These are phyloP conservation scores for Periophthalmus magnuspinnatus DNA, from an alignment of 2,797 vertebrate species.

Conservation along the genomic window DNA sequence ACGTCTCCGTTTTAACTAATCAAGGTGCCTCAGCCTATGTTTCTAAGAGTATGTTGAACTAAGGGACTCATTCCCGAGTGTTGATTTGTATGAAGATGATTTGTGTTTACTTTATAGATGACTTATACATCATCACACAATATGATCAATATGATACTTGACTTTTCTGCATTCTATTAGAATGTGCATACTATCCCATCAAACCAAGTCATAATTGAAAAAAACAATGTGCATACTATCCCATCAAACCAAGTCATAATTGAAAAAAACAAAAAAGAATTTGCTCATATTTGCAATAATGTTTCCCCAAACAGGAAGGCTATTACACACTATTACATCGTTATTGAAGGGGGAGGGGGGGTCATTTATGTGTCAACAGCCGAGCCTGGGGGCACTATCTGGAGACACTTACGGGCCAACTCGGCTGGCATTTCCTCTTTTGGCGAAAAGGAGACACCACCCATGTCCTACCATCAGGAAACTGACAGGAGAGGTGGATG, in stretches of 20 bases:
- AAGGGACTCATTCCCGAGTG: neutral
- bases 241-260: no score
- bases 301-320: constrained; percentile 20
- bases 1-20: neutral
- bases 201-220: no score
- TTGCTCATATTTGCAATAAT: neutral
- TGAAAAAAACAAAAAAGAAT: no score
- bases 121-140: neutral
- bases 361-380: neutral
- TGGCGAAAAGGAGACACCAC: constrained; percentile 86
- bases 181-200: no score
- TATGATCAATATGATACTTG: no score
- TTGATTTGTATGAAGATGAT: neutral
- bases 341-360: constrained; percentile 1
- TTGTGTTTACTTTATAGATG: neutral
- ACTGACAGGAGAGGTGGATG: constrained; percentile 69
- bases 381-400: constrained; percentile 6
- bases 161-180: no score
- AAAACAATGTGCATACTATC: no score
- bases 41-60: neutral
- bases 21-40: neutral
- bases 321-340: neutral
- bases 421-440: constrained; percentile 59
- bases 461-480: constrained; percentile 90
- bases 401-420: constrained; percentile 52